phyloP scores from a whole-genome alignment of 64 coral and sea anemone species.

The Trachythela sp. region DNA sequence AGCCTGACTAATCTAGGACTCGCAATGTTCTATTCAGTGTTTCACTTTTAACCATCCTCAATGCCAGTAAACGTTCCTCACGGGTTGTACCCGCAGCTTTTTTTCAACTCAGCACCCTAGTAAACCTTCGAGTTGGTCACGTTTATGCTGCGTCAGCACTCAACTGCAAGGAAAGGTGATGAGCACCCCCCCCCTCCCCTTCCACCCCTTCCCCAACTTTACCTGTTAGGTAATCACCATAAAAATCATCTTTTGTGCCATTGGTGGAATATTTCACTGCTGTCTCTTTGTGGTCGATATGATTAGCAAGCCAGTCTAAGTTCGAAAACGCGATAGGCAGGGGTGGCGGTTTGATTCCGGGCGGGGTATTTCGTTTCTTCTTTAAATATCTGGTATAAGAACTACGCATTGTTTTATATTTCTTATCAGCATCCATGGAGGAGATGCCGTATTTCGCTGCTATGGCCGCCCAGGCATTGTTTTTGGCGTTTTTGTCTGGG shows the following conservation, averaged over 20 bases:
- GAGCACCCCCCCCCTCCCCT: no score
- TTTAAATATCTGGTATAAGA: constrained; percentile 7
- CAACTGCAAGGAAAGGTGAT: no score
- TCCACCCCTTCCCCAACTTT: no score
- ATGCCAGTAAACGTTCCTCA: no score
- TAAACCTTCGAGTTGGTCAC: no score
- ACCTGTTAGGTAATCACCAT: not conserved
- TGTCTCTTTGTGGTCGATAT: constrained; percentile 13
- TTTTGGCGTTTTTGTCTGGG: not conserved
- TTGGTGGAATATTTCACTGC: not conserved
- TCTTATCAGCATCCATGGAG: not conserved
- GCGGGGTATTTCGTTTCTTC: not conserved
- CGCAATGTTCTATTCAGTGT: no score
- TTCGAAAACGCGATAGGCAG: not conserved
- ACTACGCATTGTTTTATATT: constrained; percentile 17
- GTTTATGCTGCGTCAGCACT: no score
- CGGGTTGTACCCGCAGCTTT: no score
- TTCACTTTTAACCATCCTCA: no score
- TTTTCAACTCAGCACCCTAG: no score
- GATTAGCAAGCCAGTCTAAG: constrained; percentile 15
- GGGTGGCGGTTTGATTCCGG: not conserved
- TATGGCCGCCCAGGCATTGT: not conserved
- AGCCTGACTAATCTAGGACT: no score
- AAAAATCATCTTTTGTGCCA: not conserved
- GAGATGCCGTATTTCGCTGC: not conserved